Base-by-base conservation (phyloP, 2,797 vertebrate genomes). In the Phrynocephalus forsythii region DNA sequence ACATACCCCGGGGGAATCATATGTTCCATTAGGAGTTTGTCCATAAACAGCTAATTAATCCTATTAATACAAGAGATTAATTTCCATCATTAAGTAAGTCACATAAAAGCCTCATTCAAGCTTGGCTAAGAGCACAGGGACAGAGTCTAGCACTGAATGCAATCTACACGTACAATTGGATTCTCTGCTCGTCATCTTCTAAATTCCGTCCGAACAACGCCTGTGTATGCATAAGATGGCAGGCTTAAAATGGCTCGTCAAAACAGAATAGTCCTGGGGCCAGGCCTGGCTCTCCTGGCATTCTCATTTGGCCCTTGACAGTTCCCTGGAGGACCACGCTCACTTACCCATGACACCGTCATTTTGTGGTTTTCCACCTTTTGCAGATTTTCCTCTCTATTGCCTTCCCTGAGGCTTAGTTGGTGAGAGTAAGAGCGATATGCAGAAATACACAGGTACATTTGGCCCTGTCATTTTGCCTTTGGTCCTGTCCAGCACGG, bases 1-100 rank as follows among this genome's bases (percentile, higher is more conserved):
- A 8, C 44, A 13, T 63, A 7, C 68, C 76, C 82, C 18, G 38
- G 50, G 82, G 82, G 81, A 73, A 84, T 83, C 86, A 88, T 28
- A 66, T 56, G 72, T 84, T 84, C 82, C 44, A 84, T 76, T 80
- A 85, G 38, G 78, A n/a, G 69, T 85, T 81, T 56, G 71, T 81
- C 44, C 56, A 75, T 85, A 76, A 85, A 76, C 20, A 52, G 5
- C 48, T 75, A 81, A 75, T 87, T 87, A 87, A 88, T 75, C 69
- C 78, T 80, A 38, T 84, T 88, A 81, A 86, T 63, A 48, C 10
- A 44, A 80, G 85, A 67, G 38, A 87, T 66, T 87, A 75, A 82
- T 68, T 56, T 81, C 78, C 30, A 60, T 87, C 85, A 84, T 67
- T 75, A 81, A 85, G 9, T 85, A 83, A 66, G 44, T 85, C 18